Conservation (phyloP, 2,113 vertebrate species). For the Anoplopoma fimbria region DNA sequence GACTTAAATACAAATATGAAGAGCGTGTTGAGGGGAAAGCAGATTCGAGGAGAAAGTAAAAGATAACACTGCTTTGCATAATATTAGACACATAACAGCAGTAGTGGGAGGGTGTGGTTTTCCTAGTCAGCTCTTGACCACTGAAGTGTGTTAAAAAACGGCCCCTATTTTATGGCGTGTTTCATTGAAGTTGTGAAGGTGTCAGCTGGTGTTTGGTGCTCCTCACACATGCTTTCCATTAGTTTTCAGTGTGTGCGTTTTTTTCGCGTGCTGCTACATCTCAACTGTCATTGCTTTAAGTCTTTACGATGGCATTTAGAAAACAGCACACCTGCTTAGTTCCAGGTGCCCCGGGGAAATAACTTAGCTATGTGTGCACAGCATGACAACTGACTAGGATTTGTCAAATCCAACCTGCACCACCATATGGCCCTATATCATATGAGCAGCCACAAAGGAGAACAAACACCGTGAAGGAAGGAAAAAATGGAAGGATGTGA, state of each 20-base stretch:
- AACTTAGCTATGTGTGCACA: constrained; percentile 64
- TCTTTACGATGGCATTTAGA: constrained; percentile 66
- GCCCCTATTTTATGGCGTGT: constrained; percentile 73
- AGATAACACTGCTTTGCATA: constrained; percentile 4
- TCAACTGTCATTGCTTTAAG: constrained; percentile 63
- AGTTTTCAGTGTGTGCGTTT: constrained; percentile 18
- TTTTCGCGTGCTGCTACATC: constrained; percentile 50
- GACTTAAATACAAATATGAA: constrained; percentile 63
- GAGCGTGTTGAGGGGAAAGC: constrained; percentile 12
- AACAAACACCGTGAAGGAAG: constrained; percentile 24
- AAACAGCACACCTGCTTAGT: constrained; percentile 73
- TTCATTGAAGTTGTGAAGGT: constrained; percentile 71
- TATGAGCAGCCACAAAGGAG: constrained; percentile 59
- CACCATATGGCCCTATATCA: constrained; percentile 72
- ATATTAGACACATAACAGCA: constrained; percentile 4
- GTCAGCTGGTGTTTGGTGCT: constrained; percentile 56
- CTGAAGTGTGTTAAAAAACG: constrained; percentile 45
- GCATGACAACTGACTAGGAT: constrained; percentile 65
- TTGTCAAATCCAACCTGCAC: constrained; percentile 71
- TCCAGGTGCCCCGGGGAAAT: constrained; percentile 73
- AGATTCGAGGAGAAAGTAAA: constrained; percentile 11
- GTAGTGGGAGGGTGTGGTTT: constrained; percentile 18
- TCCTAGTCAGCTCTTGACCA: constrained; percentile 19
- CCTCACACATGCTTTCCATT: constrained; percentile 65
- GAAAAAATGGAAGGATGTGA: constrained; percentile 28